Conservation (phyloP, 2,797 vertebrate genomes). For the Sebastes steindachneri region DNA sequence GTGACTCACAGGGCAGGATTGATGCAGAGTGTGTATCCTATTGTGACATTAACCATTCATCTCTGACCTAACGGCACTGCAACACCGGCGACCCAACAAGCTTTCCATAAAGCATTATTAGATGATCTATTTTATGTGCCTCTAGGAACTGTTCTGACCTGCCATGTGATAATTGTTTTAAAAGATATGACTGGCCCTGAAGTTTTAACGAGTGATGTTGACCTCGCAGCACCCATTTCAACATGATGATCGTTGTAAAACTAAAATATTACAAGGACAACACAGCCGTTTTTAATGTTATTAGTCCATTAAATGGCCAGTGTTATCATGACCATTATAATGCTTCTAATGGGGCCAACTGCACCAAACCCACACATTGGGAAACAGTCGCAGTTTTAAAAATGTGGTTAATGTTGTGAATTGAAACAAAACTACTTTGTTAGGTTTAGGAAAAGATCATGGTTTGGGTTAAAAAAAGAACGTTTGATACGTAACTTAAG, state of each 20-base stretch:
- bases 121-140: constrained; percentile 32
- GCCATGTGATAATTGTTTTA: constrained; percentile 19
- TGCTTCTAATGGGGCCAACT: background rate
- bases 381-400: background rate
- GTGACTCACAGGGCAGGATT: constrained; percentile 68
- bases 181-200: constrained; percentile 9
- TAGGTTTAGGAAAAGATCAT: background rate
- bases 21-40: constrained; percentile 74
- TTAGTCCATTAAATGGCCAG: background rate
- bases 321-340: background rate
- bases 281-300: background rate
- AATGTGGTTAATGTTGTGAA: background rate
- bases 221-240: background rate
- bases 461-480: background rate
- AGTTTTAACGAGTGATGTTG: background rate
- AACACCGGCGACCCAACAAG: constrained; percentile 71
- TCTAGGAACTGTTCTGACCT: background rate
- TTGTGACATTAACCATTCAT: constrained; percentile 81
- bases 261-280: constrained; percentile 5
- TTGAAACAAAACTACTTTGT: background rate
- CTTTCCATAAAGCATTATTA: constrained; percentile 65
- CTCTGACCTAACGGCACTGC: constrained; percentile 62
- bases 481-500: background rate
- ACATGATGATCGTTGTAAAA: background rate
- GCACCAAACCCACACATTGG: background rate